phyloP scores from a whole-genome alignment of 35 echinoderm and acorn worm species.

The Strongylocentrotus purpuratus region DNA sequence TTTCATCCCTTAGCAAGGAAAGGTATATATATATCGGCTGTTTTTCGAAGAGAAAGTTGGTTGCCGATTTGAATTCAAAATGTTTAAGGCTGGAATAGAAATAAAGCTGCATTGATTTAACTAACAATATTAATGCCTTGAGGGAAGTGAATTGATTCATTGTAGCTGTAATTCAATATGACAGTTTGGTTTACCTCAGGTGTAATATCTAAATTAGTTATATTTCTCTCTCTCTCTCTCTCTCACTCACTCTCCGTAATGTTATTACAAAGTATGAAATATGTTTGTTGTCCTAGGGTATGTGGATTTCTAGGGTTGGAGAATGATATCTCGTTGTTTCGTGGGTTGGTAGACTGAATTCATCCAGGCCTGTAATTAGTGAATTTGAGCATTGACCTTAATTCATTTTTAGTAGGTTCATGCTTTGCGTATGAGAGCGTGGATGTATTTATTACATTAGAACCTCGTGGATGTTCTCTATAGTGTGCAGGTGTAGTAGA shows the following conservation, averaged over 20 bases:
- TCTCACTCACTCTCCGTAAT: not conserved
- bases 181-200: not conserved
- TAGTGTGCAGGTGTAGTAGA: not conserved
- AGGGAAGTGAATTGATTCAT: not conserved
- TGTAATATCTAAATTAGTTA: not conserved
- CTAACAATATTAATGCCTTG: not conserved
- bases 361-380: too few relatives aligned
- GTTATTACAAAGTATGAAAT: not conserved
- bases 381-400: not conserved
- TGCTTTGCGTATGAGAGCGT: not conserved
- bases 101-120: not conserved
- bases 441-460: not conserved
- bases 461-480: not conserved
- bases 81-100: not conserved
- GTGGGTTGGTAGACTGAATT: not conserved
- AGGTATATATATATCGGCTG: too few relatives aligned
- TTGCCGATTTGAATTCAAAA: too few relatives aligned
- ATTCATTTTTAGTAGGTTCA: too few relatives aligned
- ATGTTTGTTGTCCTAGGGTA: not conserved
- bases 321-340: not conserved
- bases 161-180: not conserved
- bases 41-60: too few relatives aligned
- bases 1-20: too few relatives aligned
- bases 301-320: not conserved
- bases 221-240: not conserved